Conservation (phyloP, 2,113 vertebrate species). For the Pachycephala philippinensis region DNA sequence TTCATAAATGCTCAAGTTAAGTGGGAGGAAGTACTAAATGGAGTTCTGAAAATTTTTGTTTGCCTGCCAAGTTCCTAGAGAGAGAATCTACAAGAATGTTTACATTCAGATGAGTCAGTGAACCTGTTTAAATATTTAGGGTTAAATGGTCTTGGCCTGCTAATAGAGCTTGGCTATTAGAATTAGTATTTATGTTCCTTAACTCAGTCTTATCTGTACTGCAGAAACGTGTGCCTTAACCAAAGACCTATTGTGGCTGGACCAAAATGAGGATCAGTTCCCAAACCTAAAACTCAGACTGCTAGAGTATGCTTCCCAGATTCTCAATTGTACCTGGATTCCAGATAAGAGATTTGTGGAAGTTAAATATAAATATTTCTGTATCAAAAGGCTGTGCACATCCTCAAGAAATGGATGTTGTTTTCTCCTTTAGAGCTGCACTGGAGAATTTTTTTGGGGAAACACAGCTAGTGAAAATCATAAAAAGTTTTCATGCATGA, state of each 20-base stretch:
- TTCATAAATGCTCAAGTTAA: background rate
- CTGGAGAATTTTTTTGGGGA: background rate
- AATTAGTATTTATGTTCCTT: background rate
- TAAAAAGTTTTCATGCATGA: background rate
- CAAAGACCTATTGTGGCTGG: background rate
- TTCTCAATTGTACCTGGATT: background rate
- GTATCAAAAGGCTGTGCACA: background rate
- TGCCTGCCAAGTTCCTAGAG: constrained; percentile 30
- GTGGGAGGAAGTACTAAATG: background rate
- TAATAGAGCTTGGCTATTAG: background rate
- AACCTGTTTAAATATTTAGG: background rate
- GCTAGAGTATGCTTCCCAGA: background rate
- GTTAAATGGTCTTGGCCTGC: background rate
- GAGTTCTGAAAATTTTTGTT: constrained; percentile 11
- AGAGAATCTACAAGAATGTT: background rate
- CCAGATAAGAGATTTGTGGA: background rate
- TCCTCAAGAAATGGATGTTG: background rate
- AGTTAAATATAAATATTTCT: background rate
- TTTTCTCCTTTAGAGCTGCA: background rate
- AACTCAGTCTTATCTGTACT: background rate
- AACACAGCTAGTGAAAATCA: background rate
- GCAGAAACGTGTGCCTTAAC: background rate
- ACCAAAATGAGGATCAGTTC: background rate
- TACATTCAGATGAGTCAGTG: background rate
- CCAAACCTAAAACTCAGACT: background rate